phyloP scores from a whole-genome alignment of 2,797 vertebrate genomes.

The Babyrousa celebensis region DNA sequence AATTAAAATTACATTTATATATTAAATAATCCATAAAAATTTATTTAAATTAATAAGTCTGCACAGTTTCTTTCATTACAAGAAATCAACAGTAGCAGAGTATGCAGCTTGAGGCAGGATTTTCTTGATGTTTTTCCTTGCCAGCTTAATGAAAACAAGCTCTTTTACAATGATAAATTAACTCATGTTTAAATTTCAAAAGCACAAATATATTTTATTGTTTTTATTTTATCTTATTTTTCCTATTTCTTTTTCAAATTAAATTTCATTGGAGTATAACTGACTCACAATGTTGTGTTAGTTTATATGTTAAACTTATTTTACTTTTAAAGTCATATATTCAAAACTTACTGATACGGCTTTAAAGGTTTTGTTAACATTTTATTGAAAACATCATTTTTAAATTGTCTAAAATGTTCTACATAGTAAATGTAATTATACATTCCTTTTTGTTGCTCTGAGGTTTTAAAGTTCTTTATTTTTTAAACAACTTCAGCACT shows the following conservation, averaged over 20 bases:
- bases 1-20: slow-evolving; percentile 82
- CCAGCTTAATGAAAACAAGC: not conserved
- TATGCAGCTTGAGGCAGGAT: not conserved
- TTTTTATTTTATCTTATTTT: not conserved
- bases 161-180: slow-evolving; percentile 39
- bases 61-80: slow-evolving; percentile 34
- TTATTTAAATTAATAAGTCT: slow-evolving; percentile 68
- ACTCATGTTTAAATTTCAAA: slow-evolving; percentile 50
- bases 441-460: slow-evolving; percentile 20
- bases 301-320: slow-evolving; percentile 53
- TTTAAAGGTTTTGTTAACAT: slow-evolving; percentile 22
- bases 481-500: not conserved
- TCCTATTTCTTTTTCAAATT: no score
- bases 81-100: slow-evolving; percentile 2
- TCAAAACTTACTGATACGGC: slow-evolving; percentile 21
- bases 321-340: slow-evolving; percentile 53
- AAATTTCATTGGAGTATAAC: no score
- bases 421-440: slow-evolving; percentile 30
- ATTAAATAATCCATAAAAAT: slow-evolving; percentile 74
- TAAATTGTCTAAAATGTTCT: slow-evolving; percentile 51
- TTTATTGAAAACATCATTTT: slow-evolving; percentile 60
- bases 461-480: slow-evolving; percentile 43
- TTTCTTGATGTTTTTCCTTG: slow-evolving; percentile 42
- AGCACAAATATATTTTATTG: slow-evolving; percentile 38
- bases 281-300: no score